Percentiles rank a stretch among this genome's conserved stretches.
Evolutionary conservation across 1,140 invertebrate species (phyloP).

Genomic region (Drosophila tristis): DNA sequence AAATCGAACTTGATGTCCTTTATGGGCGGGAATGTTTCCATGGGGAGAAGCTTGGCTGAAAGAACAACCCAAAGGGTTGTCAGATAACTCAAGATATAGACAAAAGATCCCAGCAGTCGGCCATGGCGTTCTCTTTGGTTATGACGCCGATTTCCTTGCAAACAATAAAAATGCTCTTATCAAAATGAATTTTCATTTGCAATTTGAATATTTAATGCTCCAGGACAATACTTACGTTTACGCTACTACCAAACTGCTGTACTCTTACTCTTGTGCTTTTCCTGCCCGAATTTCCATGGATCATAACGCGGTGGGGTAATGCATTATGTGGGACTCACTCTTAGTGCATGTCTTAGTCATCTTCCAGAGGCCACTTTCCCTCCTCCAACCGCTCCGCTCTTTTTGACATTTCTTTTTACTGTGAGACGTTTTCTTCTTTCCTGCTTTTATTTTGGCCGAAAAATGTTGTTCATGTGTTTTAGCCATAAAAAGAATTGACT

Average conservation of each 20-base stretch:
- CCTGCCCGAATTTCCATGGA: slow-evolving; percentile 45
- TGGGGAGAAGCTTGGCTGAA: too few relatives aligned
- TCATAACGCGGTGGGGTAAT: slow-evolving; percentile 26
- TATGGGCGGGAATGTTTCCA: too few relatives aligned
- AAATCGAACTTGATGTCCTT: too few relatives aligned
- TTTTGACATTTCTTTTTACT: slow-evolving; percentile 28
- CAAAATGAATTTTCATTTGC: slow-evolving; percentile 18
- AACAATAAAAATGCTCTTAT: too few relatives aligned
- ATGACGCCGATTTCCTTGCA: too few relatives aligned
- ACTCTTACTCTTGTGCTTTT: too few relatives aligned
- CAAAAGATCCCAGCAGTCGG: too few relatives aligned
- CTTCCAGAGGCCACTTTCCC: background rate
- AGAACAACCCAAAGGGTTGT: too few relatives aligned
- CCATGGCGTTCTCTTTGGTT: too few relatives aligned
- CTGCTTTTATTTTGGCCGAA: background rate
- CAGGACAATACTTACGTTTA: too few relatives aligned
- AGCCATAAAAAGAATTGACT: slow-evolving; percentile 4
- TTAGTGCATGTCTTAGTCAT: slow-evolving; percentile 31
- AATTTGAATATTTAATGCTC: background rate
- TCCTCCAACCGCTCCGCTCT: background rate
- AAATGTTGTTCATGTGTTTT: slow-evolving; percentile 10
- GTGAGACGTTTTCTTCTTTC: slow-evolving; percentile 1
- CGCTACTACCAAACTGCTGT: too few relatives aligned
- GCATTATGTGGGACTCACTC: slow-evolving; percentile 40
- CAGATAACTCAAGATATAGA: too few relatives aligned